Conservation (phyloP, 2,888 invertebrate genomes). For the Acrocyrtus sp. region DNA sequence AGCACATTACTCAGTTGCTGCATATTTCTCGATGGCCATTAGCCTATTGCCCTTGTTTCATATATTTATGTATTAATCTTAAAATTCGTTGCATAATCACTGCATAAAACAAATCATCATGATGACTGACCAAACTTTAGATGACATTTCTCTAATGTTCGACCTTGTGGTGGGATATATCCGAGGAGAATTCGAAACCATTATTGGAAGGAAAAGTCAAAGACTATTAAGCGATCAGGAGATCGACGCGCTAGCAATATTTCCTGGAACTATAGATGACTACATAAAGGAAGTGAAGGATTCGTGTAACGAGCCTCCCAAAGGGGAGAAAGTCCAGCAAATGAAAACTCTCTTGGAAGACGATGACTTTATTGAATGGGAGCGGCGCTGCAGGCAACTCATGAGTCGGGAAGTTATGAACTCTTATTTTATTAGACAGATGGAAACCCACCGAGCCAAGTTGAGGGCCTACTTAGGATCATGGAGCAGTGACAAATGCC, state of each 20-base stretch:
- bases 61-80: no score
- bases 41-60: no score
- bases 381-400: slow-evolving; percentile 15
- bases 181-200: no score
- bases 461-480: slow-evolving; percentile 20
- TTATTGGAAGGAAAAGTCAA: no score
- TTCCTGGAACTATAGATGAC: not conserved
- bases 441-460: slow-evolving; percentile 3
- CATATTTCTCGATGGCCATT: no score
- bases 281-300: not conserved
- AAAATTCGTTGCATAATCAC: no score
- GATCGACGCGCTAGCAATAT: slow-evolving; percentile 9
- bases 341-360: not conserved
- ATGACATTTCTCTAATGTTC: no score
- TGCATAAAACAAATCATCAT: no score
- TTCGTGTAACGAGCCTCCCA: not conserved
- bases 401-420: not conserved
- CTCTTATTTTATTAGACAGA: not conserved
- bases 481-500: slow-evolving; percentile 1
- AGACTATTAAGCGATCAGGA: slow-evolving; percentile 13
- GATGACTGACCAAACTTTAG: no score
- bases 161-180: no score
- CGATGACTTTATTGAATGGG: slow-evolving; percentile 16
- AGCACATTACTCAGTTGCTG: no score
- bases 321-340: not conserved